phyloP scores from a whole-genome alignment of 2,797 vertebrate species.

The Eospalax fontanierii region DNA sequence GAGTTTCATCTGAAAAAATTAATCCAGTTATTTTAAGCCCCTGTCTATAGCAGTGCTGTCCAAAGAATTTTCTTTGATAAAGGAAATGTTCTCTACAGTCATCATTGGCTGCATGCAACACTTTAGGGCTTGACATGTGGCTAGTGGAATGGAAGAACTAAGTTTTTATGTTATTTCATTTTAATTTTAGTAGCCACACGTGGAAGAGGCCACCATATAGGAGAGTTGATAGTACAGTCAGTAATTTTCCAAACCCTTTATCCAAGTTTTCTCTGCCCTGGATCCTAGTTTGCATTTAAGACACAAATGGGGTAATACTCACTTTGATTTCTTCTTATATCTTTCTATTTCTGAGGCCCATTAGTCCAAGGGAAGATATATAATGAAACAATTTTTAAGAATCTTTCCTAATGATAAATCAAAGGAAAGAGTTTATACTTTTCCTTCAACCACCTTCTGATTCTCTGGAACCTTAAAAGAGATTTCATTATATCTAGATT shows the following conservation, averaged over 20 bases:
- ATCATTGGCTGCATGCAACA: neutral
- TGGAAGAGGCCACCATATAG: neutral
- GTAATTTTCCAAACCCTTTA: neutral
- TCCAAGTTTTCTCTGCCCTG: neutral
- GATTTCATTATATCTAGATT: neutral
- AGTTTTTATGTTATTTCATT: conserved; percentile 37
- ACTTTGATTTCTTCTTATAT: neutral
- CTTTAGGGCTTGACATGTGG: conserved; percentile 12
- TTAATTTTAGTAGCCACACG: neutral
- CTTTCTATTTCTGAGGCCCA: neutral
- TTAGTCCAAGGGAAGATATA: conserved; percentile 9
- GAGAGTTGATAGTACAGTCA: neutral
- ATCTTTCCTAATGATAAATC: conserved; percentile 12
- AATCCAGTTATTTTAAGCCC: neutral
- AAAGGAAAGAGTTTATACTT: neutral
- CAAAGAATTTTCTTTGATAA: neutral
- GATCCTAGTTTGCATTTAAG: neutral
- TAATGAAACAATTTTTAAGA: conserved; percentile 20
- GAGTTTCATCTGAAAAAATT: neutral
- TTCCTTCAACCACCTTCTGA: conserved; percentile 13
- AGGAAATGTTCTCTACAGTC: neutral
- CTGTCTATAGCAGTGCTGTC: neutral
- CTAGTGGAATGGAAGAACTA: neutral
- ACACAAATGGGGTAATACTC: neutral
- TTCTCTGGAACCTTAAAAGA: conserved; percentile 7